Evolutionary conservation across 2,888 invertebrate genomes (phyloP).

Genomic region (Volucella inanis): DNA sequence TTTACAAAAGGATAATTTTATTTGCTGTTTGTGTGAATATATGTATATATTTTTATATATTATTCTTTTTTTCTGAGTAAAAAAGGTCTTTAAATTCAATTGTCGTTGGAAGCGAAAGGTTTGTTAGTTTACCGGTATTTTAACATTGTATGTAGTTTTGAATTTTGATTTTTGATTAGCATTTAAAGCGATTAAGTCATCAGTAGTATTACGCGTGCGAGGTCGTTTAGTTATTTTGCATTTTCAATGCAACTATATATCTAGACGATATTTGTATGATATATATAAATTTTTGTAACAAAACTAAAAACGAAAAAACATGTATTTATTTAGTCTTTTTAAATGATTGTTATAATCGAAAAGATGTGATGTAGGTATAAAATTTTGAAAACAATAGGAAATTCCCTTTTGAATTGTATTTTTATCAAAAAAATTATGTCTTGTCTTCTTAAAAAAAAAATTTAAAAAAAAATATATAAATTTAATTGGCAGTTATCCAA

Average conservation of each 20-base stretch:
- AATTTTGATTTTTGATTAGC: constrained; percentile 29
- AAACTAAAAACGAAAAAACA: no score
- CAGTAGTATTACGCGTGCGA: constrained; percentile 49
- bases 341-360: not conserved
- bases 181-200: constrained; percentile 63
- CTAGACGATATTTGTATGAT: constrained; percentile 6
- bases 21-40: constrained; percentile 7
- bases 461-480: no score
- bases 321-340: no score
- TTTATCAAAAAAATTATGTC: constrained; percentile 55
- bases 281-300: no score
- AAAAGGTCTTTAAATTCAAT: constrained; percentile 42
- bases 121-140: constrained; percentile 61
- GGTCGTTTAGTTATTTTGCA: constrained; percentile 52
- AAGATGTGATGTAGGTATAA: not conserved
- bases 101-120: constrained; percentile 59
- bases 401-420: constrained; percentile 51
- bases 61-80: not conserved
- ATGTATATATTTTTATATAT: constrained; percentile 23
- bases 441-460: constrained; percentile 15
- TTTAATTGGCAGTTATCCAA: constrained; percentile 52
- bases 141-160: not conserved
- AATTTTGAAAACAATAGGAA: no score
- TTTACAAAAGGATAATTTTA: constrained; percentile 14
- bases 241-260: constrained; percentile 2